A percentile compares a stretch with the other conserved stretches of the same genome.
Conservation (phyloP, 2,888 invertebrate genomes). For the Stramonita haemastoma region DNA sequence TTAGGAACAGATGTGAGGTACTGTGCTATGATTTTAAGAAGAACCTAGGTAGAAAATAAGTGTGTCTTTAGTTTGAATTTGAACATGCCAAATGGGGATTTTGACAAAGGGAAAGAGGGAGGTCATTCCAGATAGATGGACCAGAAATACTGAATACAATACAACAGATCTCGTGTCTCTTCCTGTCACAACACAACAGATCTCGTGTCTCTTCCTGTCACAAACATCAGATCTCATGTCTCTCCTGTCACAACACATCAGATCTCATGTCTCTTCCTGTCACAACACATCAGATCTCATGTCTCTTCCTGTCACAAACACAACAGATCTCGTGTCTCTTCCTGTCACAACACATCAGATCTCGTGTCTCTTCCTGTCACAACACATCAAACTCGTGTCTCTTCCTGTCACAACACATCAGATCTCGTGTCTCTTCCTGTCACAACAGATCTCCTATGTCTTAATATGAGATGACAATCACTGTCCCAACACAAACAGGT, state of each 20-base stretch:
- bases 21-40: too few species aligned
- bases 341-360: conserved; percentile 82
- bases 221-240: conserved; percentile 82
- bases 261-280: conserved; percentile 82
- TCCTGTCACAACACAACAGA: conserved; percentile 81
- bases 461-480: too few species aligned
- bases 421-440: conserved; percentile 82
- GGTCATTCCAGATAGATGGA: too few species aligned
- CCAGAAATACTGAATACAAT: too few species aligned
- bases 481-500: too few species aligned
- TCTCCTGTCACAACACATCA: conserved; percentile 81
- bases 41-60: too few species aligned
- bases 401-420: conserved; percentile 81
- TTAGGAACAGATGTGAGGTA: too few species aligned
- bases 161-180: conserved; percentile 83
- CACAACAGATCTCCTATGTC: too few species aligned
- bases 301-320: conserved; percentile 80
- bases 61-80: too few species aligned
- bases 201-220: conserved; percentile 82
- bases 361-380: conserved; percentile 81
- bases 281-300: conserved; percentile 82
- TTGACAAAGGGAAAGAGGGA: too few species aligned
- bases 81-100: too few species aligned
- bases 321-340: conserved; percentile 83
- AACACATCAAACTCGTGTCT: conserved; percentile 80